A percentile compares a stretch with the other conserved stretches of the same genome.
Evolutionary conservation across 2,888 invertebrate genomes (phyloP).

Genomic region (Drosophila algonquin): DNA sequence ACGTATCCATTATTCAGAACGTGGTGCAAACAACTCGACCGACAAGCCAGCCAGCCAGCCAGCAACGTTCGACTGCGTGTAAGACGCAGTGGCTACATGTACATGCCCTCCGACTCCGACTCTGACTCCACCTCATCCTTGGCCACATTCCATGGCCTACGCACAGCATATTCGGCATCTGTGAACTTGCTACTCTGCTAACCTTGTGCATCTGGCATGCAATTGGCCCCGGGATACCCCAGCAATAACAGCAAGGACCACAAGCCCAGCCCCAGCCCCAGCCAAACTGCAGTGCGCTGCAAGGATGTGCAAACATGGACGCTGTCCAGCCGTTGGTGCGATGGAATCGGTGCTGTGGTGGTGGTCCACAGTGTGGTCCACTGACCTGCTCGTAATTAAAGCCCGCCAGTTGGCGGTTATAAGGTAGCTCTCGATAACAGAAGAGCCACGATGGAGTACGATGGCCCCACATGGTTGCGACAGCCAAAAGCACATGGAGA

Average conservation of each 20-base stretch:
- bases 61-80: constrained; percentile 52
- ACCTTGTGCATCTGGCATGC: constrained; percentile 61
- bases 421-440: not conserved
- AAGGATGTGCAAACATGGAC: constrained; percentile 50
- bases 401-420: constrained; percentile 7
- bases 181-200: constrained; percentile 62
- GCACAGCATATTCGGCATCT: constrained; percentile 63
- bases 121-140: not conserved
- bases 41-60: constrained; percentile 46
- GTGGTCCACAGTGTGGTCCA: constrained; percentile 7
- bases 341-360: constrained; percentile 13
- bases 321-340: constrained; percentile 19
- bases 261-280: not conserved
- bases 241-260: constrained; percentile 13
- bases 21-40: constrained; percentile 73
- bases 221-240: constrained; percentile 52
- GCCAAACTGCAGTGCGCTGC: constrained; percentile 31
- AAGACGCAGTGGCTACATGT: constrained; percentile 55
- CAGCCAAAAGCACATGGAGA: not conserved
- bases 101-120: constrained; percentile 1
- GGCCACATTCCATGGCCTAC: constrained; percentile 46
- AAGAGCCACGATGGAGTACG: not conserved
- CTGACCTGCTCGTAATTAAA: constrained; percentile 35
- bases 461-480: not conserved
- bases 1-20: constrained; percentile 76